Percentiles rank a stretch among this genome's conserved stretches.
Evolutionary conservation across 2,113 vertebrate genomes (phyloP).

Genomic region (Pantherophis guttatus): DNA sequence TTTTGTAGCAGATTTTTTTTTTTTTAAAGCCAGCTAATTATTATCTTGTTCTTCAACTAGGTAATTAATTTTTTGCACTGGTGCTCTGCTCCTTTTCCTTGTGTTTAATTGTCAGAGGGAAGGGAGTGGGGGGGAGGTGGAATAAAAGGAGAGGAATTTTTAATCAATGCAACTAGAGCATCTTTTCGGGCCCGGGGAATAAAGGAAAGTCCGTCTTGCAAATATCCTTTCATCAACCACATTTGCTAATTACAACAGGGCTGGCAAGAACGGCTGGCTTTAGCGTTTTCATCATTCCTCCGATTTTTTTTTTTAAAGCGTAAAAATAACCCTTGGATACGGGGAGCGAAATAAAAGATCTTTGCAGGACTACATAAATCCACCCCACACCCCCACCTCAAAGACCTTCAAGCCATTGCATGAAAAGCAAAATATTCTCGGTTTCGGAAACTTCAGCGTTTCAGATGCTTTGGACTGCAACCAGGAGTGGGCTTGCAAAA

Average conservation of each 20-base stretch:
- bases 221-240: conserved; percentile 42
- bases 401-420: background rate
- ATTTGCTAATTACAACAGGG: conserved; percentile 47
- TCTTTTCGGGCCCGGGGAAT: conserved; percentile 28
- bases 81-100: conserved; percentile 54
- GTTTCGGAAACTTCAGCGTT: background rate
- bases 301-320: background rate
- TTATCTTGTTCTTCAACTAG: conserved; percentile 63
- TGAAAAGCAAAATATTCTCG: background rate
- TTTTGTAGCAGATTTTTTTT: conserved; percentile 25
- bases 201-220: background rate
- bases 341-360: background rate
- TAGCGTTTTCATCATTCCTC: conserved; percentile 55
- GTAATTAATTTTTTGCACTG: conserved; percentile 67
- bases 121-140: rapidly evolving
- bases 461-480: background rate
- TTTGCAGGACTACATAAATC: background rate
- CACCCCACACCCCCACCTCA: no score
- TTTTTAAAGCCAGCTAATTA: conserved; percentile 43
- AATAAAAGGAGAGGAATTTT: background rate
- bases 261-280: conserved; percentile 48
- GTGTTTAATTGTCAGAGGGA: conserved; percentile 60
- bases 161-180: conserved; percentile 27
- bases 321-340: background rate
- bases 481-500: no score